Evolutionary conservation across 2,113 vertebrate genomes (phyloP).

Genomic region (Rhea americana): DNA sequence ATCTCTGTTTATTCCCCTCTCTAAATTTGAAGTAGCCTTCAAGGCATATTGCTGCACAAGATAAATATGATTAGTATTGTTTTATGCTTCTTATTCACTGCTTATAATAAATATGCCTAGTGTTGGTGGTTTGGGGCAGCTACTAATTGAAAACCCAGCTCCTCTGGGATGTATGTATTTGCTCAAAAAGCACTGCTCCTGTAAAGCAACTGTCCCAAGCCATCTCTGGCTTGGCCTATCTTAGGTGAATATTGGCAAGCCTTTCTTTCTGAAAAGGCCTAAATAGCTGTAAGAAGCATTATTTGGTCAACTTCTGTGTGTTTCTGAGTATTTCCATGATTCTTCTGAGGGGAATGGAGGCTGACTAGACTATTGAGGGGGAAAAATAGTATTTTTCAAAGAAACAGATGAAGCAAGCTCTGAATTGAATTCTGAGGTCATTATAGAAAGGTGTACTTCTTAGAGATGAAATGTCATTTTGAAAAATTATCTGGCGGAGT

Average conservation of each 20-base stretch:
- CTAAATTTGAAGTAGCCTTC: not conserved
- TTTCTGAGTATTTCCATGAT: not conserved
- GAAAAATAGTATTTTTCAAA: not conserved
- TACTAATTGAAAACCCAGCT: not conserved
- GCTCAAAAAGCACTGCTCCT: not conserved
- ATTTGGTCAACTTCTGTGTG: not conserved
- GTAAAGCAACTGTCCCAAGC: not conserved
- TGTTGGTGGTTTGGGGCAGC: not conserved
- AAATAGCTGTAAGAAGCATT: not conserved
- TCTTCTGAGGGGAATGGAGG: not conserved
- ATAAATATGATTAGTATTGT: not conserved
- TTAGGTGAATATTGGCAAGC: not conserved
- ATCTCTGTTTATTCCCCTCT: not conserved
- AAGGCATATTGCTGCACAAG: not conserved
- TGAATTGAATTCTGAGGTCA: not conserved
- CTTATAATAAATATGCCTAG: not conserved
- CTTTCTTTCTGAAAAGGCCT: not conserved
- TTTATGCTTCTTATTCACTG: not conserved
- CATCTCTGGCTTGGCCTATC: not conserved
- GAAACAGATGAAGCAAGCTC: not conserved
- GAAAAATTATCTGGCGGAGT: not conserved
- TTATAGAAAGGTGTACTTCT: not conserved
- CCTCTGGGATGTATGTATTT: not conserved
- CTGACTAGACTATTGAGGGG: not conserved
- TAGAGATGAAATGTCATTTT: not conserved